Conservation (phyloP, 2,113 vertebrate genomes). For the Microtus oregoni region DNA sequence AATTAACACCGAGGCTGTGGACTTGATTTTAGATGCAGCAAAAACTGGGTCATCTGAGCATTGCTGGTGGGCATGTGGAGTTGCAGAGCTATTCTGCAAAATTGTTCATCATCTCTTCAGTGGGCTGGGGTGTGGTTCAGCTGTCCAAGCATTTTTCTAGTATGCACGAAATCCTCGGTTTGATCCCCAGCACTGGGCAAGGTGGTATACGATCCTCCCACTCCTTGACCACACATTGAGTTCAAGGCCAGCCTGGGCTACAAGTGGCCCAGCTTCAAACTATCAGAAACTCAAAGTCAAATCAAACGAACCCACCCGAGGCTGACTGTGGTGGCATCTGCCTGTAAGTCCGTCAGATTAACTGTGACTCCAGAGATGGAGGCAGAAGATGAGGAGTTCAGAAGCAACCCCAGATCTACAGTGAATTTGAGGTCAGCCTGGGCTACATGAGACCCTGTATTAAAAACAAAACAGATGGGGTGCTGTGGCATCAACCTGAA, state of each 20-base stretch:
- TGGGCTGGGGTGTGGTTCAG: not conserved
- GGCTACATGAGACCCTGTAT: not conserved
- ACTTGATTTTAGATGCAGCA: not conserved
- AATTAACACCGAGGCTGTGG: not conserved
- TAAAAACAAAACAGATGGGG: not conserved
- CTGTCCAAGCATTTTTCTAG: not conserved
- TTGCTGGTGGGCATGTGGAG: not conserved
- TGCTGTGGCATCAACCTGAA: not conserved
- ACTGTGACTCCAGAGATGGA: not conserved
- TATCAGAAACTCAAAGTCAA: not conserved
- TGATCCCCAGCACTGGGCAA: not conserved
- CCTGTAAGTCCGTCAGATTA: too few species aligned
- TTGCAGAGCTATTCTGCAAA: not conserved
- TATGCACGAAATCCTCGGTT: not conserved
- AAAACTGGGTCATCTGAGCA: not conserved
- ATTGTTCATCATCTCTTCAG: not conserved
- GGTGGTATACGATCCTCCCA: too few species aligned
- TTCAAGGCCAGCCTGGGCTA: not conserved
- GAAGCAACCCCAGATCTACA: not conserved
- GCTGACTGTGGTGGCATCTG: not conserved
- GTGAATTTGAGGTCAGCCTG: not conserved
- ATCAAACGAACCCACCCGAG: not conserved
- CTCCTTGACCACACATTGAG: not conserved
- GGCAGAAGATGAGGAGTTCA: not conserved
- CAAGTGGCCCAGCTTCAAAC: too few species aligned